Evolutionary conservation across 1,140 invertebrate genomes (phyloP).

Genomic region (Drosophila kohkoa): DNA sequence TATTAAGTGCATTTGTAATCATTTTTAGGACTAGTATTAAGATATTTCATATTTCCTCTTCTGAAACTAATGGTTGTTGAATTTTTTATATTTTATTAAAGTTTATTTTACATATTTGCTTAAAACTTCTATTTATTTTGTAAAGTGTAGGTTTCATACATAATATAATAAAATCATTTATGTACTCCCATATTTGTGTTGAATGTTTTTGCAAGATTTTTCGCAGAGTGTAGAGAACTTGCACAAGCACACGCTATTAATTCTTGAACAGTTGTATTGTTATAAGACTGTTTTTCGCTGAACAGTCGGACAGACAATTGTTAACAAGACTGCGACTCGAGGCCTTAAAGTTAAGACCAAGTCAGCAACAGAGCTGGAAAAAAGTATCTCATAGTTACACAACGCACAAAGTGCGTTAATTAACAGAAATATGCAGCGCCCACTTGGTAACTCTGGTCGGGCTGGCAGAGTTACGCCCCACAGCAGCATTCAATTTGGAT

Average conservation of each 20-base stretch:
- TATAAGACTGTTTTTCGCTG: slow-evolving; percentile 26
- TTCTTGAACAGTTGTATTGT: slow-evolving; percentile 46
- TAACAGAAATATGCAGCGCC: slow-evolving; percentile 80
- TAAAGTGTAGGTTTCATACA: no score
- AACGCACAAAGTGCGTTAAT: slow-evolving; percentile 78
- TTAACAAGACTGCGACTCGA: slow-evolving; percentile 41
- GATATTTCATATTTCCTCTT: no score
- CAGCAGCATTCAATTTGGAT: slow-evolving; percentile 46
- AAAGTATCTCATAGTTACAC: slow-evolving; percentile 58
- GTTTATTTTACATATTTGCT: no score
- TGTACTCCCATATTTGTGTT: no score
- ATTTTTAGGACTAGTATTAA: no score
- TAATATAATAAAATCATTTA: no score
- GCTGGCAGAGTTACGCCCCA: slow-evolving; percentile 34
- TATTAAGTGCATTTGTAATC: no score
- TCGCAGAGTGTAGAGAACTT: slow-evolving; percentile 22
- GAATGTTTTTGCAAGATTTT: background rate
- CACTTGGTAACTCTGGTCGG: slow-evolving; percentile 53
- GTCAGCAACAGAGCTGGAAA: slow-evolving; percentile 17
- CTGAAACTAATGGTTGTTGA: no score
- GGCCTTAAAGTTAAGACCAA: slow-evolving; percentile 21
- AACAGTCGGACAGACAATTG: slow-evolving; percentile 31
- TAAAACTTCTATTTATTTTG: no score
- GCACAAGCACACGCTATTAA: slow-evolving; percentile 44
- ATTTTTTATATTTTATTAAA: no score